Evolutionary conservation across 53 echinoderm and acorn worm species (phyloP), one percentile per base, ranked within the genome.

Genomic region (Paracentrotus lividus): DNA sequence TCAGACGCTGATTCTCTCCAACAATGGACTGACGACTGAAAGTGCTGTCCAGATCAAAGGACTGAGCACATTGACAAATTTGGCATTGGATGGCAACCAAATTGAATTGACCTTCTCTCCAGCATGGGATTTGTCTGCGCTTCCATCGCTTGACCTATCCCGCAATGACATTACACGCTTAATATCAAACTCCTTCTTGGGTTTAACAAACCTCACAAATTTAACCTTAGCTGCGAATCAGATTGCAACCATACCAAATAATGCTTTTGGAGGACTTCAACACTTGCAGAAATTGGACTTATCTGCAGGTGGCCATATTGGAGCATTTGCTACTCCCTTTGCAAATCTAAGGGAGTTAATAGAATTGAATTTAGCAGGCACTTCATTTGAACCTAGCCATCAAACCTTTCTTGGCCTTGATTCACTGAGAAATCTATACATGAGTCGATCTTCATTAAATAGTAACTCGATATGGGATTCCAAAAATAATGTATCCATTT

Each of bases 371-470:
- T 24, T 90, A 26, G 23, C 90, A 13, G 44, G 47, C 45, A 90
- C 90, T 26, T 42, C 47, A 27, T 23, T 90, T 8, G 12, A 24
- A 4, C 64, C 90, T 27, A 20, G 29, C 33, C 38, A 21, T 8
- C 42, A 66, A 65, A 90, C 66, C 27, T 90, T 90, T 90, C 23
- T 65, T 43, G 67, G 90, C 12, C 90, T 66, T 29, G 42, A 44
- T 90, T 90, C 90, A 40, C 15, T 90, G 61, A 24, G 18, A 21
- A 44, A 23, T 16, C 61, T 90, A 24, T 38, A 40, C 64, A 2
- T 90, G 32, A 90, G 47, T n/a, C 21, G n/a, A 24, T 40, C 12
- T 23, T 16, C 66, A 64, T 47, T 90, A 21, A 61, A 18, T 7
- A 47, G 36, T 15, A 14, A 64, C 36, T 61, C 38, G 15, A 21